Evolutionary conservation across 2,888 invertebrate species (phyloP), one percentile per base, ranked within the genome.

Genomic region (Lypha dubia): DNA sequence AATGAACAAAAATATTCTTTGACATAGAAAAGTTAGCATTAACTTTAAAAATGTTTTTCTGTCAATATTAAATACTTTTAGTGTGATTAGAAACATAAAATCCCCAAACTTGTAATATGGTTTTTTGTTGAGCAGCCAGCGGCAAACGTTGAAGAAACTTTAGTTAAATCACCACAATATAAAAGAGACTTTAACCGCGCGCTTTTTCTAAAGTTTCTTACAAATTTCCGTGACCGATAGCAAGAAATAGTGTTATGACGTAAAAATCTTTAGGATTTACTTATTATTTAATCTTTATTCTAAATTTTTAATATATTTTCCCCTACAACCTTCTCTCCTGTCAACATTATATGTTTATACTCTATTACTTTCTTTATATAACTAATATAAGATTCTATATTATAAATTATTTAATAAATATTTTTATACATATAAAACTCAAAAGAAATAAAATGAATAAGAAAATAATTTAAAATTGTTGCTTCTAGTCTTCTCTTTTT

Each of bases 401-500:
- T 90, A 88, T 89, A 88, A 80, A 81, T 79, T 75, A 81, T 81
- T 79, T 77, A 79, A 83, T 67, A 79, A 74, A 79, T 79, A 88
- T 88, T 88, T 88, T 84, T 87, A 88, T 88, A 65, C 38, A 88
- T 89, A 88, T 86, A 87, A 88, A 88, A 88, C n/a, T n/a, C n/a
- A 68, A 63, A 79, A 15, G 11, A 53, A 79, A 65, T 62, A 17
- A 68, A 76, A 70, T 38, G n/a, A 73, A 38, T 15, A 49, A 56
- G 53, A 49, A 9, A 46, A 24, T 17, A 75, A 62, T 28, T 17
- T 41, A 76, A 77, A 88, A 88, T 89, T 90, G 91, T 91, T 91
- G 91, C 91, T 91, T 90, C 91, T 91, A 91, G 91, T 91, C 91
- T 91, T 90, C 90, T 88, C 86, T 87, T 86, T 88, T 90, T n/a